Percentiles rank a stretch among this genome's conserved stretches.
Evolutionary conservation across 2,888 invertebrate species (phyloP).

Genomic region (Brachyptera putata): DNA sequence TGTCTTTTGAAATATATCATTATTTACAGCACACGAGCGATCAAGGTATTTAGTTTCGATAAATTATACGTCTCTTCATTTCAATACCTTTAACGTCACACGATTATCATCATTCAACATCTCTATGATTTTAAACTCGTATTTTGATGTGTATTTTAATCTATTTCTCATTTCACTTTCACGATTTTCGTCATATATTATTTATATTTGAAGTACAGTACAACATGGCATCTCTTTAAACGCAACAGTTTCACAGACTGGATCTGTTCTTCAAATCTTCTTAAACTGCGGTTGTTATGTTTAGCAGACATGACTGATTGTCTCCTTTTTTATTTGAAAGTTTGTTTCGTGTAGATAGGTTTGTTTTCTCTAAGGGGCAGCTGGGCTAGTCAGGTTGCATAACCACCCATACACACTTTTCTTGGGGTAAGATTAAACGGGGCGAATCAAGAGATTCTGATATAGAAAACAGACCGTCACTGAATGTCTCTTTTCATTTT

Average conservation of each 20-base stretch:
- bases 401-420: too few species aligned
- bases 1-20: not conserved
- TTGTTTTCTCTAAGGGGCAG: not conserved
- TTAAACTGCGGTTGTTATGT: too few species aligned
- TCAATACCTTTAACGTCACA: not conserved
- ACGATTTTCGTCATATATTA: too few species aligned
- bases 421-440: too few species aligned
- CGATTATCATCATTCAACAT: not conserved
- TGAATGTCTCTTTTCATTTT: too few species aligned
- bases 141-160: too few species aligned
- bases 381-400: not conserved
- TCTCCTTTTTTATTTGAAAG: not conserved
- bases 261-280: too few species aligned
- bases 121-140: not conserved
- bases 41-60: not conserved
- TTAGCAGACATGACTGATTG: constrained; percentile 3
- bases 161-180: not conserved
- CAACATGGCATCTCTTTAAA: too few species aligned
- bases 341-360: too few species aligned
- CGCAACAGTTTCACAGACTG: too few species aligned
- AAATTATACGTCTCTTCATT: not conserved
- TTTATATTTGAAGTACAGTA: too few species aligned
- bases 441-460: constrained; percentile 5
- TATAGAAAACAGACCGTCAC: constrained; percentile 5
- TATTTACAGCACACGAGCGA: not conserved